Percentiles rank a stretch among this genome's conserved stretches.
Evolutionary conservation across 1,140 invertebrate species (phyloP).

Genomic region (Belonocnema kinseyi): DNA sequence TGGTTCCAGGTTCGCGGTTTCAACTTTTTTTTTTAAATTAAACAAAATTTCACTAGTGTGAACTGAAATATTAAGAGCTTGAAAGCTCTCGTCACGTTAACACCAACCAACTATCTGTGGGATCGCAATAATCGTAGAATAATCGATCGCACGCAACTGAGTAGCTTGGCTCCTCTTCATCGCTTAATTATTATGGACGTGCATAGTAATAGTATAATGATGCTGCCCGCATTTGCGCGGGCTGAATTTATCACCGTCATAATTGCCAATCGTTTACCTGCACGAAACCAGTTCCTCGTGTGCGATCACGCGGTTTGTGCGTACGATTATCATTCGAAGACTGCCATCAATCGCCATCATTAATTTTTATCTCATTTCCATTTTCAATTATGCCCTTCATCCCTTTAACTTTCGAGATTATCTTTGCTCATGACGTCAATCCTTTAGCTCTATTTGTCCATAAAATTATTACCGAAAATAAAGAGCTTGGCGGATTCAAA

Average conservation of each 20-base stretch:
- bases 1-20: no score
- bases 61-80: no score
- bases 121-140: slow-evolving; percentile 43
- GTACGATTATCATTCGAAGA: slow-evolving; percentile 53
- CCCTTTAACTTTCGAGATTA: background rate
- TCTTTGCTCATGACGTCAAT: background rate
- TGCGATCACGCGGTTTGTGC: slow-evolving; percentile 44
- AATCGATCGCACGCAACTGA: slow-evolving; percentile 51
- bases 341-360: slow-evolving; percentile 52
- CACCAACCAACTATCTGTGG: background rate
- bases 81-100: no score
- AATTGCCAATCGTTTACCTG: slow-evolving; percentile 67
- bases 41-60: no score
- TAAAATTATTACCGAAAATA: background rate
- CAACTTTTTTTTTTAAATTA: no score
- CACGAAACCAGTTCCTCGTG: slow-evolving; percentile 57
- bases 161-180: slow-evolving; percentile 55
- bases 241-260: slow-evolving; percentile 65
- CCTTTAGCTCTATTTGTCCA: slow-evolving; percentile 1
- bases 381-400: slow-evolving; percentile 60
- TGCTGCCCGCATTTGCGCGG: slow-evolving; percentile 57
- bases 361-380: slow-evolving; percentile 59
- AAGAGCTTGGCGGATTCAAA: slow-evolving; percentile 4
- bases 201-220: slow-evolving; percentile 51
- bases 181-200: slow-evolving; percentile 65